Conservation (phyloP, 30 jellyfish, hydroid and myxozoan genomes). For the Cassiopea andromeda region DNA sequence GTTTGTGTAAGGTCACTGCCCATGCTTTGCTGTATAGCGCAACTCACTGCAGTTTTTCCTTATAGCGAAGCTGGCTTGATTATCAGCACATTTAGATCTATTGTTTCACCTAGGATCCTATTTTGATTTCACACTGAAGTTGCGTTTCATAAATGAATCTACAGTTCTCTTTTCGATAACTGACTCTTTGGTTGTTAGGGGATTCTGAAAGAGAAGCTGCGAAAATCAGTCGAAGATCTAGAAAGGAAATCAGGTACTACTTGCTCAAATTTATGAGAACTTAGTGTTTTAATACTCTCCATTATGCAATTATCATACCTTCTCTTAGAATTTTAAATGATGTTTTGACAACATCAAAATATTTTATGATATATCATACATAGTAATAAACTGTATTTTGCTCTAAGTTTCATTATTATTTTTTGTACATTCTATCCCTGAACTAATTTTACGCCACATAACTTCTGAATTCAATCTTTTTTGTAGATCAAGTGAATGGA, state of each 20-base stretch:
- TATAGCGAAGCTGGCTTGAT: too few species aligned
- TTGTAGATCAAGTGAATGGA: constrained; percentile 31
- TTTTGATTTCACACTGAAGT: background rate
- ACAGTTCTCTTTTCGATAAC: background rate
- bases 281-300: background rate
- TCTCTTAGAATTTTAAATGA: background rate
- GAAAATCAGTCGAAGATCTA: background rate
- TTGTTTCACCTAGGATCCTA: background rate
- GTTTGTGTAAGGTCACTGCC: too few species aligned
- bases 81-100: too few species aligned
- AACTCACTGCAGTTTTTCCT: too few species aligned
- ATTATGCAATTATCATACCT: background rate
- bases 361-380: too few species aligned
- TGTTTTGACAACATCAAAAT: too few species aligned
- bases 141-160: background rate
- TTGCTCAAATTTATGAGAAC: background rate
- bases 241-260: constrained; percentile 2
- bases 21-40: too few species aligned
- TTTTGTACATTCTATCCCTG: background rate
- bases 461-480: background rate
- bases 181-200: background rate
- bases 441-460: background rate
- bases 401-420: too few species aligned
- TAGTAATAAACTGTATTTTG: too few species aligned
- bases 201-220: constrained; percentile 17